phyloP scores from a whole-genome alignment of 1,140 invertebrate genomes.

The Microplitis demolitor region DNA sequence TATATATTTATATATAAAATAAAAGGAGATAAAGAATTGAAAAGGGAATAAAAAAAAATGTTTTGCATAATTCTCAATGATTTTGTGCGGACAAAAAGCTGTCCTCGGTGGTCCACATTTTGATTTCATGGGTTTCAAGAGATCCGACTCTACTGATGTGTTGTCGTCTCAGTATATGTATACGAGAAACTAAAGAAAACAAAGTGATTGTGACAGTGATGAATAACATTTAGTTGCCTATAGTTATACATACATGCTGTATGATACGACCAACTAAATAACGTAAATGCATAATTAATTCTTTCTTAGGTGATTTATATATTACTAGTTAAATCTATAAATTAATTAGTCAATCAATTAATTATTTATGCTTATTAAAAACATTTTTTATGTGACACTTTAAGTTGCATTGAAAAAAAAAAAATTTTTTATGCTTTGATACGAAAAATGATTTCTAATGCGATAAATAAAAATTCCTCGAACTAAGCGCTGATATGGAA shows the following conservation, averaged over 20 bases:
- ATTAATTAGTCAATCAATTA: too few relatives aligned
- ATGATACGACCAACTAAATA: slow-evolving; percentile 31
- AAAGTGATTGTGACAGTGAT: slow-evolving; percentile 48
- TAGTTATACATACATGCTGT: not conserved
- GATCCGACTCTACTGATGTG: slow-evolving; percentile 25
- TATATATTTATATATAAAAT: not conserved
- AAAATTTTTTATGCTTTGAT: too few relatives aligned
- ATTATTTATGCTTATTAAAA: too few relatives aligned
- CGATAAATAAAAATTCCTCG: not conserved
- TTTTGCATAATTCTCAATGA: slow-evolving; percentile 2
- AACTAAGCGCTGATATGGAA: slow-evolving; percentile 6
- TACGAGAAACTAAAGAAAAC: slow-evolving; percentile 18
- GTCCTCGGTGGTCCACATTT: slow-evolving; percentile 37
- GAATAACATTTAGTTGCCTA: slow-evolving; percentile 32
- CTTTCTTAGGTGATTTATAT: slow-evolving; percentile 17
- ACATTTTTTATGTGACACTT: too few relatives aligned
- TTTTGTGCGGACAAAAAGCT: slow-evolving; percentile 27
- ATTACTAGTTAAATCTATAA: too few relatives aligned
- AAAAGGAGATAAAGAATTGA: not conserved
- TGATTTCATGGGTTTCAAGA: slow-evolving; percentile 19
- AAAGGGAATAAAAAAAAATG: not conserved
- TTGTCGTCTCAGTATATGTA: too few relatives aligned
- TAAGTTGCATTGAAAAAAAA: too few relatives aligned
- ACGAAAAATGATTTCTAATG: too few relatives aligned
- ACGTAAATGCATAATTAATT: slow-evolving; percentile 43